phyloP scores from a whole-genome alignment of 1,140 invertebrate species.

The Helicoverpa armigera region DNA sequence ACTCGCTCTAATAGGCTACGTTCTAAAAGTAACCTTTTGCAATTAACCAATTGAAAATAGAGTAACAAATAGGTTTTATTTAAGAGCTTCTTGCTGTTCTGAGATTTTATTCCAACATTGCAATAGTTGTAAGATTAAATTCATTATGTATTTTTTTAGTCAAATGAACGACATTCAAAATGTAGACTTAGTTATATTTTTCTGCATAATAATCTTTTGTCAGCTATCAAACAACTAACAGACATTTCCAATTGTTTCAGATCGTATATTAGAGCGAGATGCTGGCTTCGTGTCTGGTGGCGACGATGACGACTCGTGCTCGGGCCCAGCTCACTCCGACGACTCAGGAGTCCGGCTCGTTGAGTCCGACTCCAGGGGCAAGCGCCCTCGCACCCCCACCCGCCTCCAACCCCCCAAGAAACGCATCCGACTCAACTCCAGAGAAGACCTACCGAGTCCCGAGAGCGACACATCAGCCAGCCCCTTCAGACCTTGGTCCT shows the following conservation, averaged over 20 bases:
- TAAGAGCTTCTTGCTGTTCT: too few relatives aligned
- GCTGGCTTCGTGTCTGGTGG: slow-evolving; percentile 91
- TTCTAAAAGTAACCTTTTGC: slow-evolving; percentile 14
- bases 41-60: background rate
- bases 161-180: too few relatives aligned
- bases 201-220: too few relatives aligned
- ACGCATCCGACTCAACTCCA: slow-evolving; percentile 87
- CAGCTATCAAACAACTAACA: slow-evolving; percentile 17
- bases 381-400: slow-evolving; percentile 91
- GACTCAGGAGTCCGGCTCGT: slow-evolving; percentile 92
- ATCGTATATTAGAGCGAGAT: slow-evolving; percentile 88
- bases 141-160: too few relatives aligned
- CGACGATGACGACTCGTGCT: slow-evolving; percentile 89
- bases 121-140: too few relatives aligned
- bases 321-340: slow-evolving; percentile 90
- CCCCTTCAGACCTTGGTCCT: slow-evolving; percentile 81
- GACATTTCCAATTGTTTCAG: slow-evolving; percentile 75
- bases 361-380: slow-evolving; percentile 88
- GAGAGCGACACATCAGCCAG: slow-evolving; percentile 73
- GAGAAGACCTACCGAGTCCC: slow-evolving; percentile 74
- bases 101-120: too few relatives aligned
- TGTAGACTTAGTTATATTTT: background rate
- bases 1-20: slow-evolving; percentile 31
- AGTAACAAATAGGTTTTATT: too few relatives aligned
- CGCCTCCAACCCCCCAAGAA: slow-evolving; percentile 90